phyloP scores from a whole-genome alignment of 2,797 vertebrate genomes.

The Rhinophrynus dorsalis region DNA sequence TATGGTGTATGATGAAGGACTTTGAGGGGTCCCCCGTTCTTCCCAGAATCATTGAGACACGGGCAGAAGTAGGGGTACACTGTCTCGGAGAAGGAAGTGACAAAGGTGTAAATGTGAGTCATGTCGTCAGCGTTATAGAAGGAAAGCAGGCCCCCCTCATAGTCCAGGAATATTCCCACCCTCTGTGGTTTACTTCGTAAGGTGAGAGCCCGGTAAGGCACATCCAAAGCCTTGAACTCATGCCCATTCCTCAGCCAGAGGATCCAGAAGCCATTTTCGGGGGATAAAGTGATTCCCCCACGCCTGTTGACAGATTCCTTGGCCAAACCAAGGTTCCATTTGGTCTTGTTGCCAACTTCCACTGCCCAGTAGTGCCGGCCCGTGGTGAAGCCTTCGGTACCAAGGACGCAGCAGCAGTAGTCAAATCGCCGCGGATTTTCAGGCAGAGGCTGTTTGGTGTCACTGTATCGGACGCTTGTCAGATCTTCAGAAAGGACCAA shows the following conservation, averaged over 20 bases:
- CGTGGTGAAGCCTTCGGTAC: conserved; percentile 64
- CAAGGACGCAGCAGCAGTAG: conserved; percentile 72
- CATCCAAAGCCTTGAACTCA: conserved; percentile 67
- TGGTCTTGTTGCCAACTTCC: conserved; percentile 65
- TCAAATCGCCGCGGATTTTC: conserved; percentile 64
- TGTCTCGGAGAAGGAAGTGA: conserved; percentile 64
- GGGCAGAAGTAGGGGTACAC: conserved; percentile 73
- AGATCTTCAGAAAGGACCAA: conserved; percentile 26
- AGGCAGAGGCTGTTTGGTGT: conserved; percentile 12
- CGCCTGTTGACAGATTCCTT: conserved; percentile 67
- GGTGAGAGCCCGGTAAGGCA: conserved; percentile 54
- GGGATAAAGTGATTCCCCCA: conserved; percentile 65
- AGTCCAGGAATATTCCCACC: conserved; percentile 71
- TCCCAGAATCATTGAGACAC: conserved; percentile 72
- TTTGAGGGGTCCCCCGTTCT: conserved; percentile 68
- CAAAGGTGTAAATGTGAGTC: conserved; percentile 72
- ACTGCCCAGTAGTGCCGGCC: conserved; percentile 53
- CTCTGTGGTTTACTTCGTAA: conserved; percentile 57
- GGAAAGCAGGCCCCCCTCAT: conserved; percentile 59
- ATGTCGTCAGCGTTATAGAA: conserved; percentile 71
- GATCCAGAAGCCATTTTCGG: conserved; percentile 72
- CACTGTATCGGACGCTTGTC: background rate
- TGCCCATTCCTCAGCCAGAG: conserved; percentile 63
- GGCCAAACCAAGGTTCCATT: conserved; percentile 74
- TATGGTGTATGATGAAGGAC: conserved; percentile 39